Percentiles rank a stretch among this genome's conserved stretches.
These are phyloP conservation scores for Plebejus anna DNA, from an alignment of 2,888 invertebrate species.

Conservation along the genomic window DNA sequence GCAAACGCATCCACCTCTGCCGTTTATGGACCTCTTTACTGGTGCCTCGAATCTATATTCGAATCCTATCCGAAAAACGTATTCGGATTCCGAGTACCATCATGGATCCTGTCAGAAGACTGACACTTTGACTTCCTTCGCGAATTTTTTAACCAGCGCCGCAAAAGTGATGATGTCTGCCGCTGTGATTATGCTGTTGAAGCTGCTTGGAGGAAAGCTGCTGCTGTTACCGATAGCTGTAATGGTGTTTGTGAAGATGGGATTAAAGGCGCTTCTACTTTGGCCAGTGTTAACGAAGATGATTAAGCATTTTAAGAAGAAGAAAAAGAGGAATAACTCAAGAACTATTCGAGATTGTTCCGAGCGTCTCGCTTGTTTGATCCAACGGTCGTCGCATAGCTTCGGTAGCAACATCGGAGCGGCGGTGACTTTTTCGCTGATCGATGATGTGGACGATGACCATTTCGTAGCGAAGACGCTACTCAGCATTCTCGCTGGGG, in stretches of 20 bases:
- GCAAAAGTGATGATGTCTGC: slow-evolving; percentile 73
- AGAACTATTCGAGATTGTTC: slow-evolving; percentile 66
- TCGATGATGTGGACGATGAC: slow-evolving; percentile 67
- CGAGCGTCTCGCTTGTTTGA: slow-evolving; percentile 64
- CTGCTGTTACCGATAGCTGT: slow-evolving; percentile 62
- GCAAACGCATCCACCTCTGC: slow-evolving; percentile 50
- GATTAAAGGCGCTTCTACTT: slow-evolving; percentile 63
- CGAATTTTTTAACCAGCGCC: slow-evolving; percentile 65
- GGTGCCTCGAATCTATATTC: slow-evolving; percentile 62
- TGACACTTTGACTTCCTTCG: slow-evolving; percentile 63
- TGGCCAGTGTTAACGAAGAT: slow-evolving; percentile 73
- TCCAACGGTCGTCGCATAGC: slow-evolving; percentile 54
- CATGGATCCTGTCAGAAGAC: slow-evolving; percentile 61
- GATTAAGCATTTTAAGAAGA: slow-evolving; percentile 68
- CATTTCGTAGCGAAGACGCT: slow-evolving; percentile 62
- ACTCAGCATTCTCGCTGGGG: slow-evolving; percentile 64
- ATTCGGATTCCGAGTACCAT: slow-evolving; percentile 53
- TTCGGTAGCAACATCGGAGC: slow-evolving; percentile 66
- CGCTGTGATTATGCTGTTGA: slow-evolving; percentile 63
- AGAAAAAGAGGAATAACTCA: slow-evolving; percentile 61
- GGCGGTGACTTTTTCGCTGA: slow-evolving; percentile 63
- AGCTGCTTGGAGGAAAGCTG: slow-evolving; percentile 64
- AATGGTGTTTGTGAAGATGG: slow-evolving; percentile 62
- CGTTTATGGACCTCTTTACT: slow-evolving; percentile 65
- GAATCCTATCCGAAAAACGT: slow-evolving; percentile 62